Evolutionary conservation across 2,888 invertebrate species (phyloP).

Genomic region (Lampropteryx suffumata): DNA sequence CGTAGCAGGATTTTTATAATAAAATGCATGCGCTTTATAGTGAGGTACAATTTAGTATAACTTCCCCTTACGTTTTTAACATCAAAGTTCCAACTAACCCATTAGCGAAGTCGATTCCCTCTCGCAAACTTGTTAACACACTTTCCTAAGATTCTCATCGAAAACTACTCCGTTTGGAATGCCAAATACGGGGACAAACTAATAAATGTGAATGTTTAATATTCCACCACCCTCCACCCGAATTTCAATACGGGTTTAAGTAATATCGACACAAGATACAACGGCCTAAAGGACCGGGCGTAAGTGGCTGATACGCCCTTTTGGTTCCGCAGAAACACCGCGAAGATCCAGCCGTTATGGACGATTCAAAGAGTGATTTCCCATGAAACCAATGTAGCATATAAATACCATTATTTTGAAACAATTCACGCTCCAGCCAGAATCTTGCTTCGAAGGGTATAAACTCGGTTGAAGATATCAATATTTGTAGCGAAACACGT

Average conservation of each 20-base stretch:
- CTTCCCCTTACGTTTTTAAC: constrained; percentile 18
- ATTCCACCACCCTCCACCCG: constrained; percentile 54
- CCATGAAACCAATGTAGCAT: constrained; percentile 82
- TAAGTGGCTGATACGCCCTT: constrained; percentile 34
- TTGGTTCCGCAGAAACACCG: constrained; percentile 28
- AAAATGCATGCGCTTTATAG: no score
- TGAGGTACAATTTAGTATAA: not conserved
- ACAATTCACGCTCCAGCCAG: constrained; percentile 61
- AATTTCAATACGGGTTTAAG: constrained; percentile 77
- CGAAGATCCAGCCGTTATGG: constrained; percentile 67
- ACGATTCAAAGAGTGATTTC: constrained; percentile 78
- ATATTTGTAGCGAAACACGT: constrained; percentile 12
- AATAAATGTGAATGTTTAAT: constrained; percentile 82
- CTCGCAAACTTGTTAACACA: constrained; percentile 62
- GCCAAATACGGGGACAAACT: constrained; percentile 80
- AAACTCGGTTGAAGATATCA: constrained; percentile 20
- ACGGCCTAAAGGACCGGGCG: constrained; percentile 26
- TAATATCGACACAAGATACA: constrained; percentile 56
- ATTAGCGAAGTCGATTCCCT: constrained; percentile 68
- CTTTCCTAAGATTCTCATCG: constrained; percentile 71
- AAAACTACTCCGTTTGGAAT: constrained; percentile 76
- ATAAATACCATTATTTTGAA: constrained; percentile 81
- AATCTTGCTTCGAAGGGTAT: constrained; percentile 21
- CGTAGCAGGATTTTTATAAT: no score
- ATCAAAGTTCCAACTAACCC: constrained; percentile 48